Conservation (phyloP, 2,797 vertebrate species). For the Melanotaenia pygmaea region DNA sequence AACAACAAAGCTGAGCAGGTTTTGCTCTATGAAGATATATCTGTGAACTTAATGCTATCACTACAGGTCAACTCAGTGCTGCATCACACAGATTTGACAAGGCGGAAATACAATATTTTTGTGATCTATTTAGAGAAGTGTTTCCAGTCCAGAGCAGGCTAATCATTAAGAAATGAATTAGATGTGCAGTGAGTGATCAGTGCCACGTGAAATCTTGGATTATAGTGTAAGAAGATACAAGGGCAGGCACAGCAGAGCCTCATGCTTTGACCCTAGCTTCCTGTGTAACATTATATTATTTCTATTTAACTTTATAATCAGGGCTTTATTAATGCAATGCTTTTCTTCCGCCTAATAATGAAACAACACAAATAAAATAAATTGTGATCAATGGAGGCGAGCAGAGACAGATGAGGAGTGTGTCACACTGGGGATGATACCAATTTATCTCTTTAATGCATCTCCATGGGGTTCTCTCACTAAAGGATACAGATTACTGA, state of each 20-base stretch:
- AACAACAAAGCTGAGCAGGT: slow-evolving; percentile 11
- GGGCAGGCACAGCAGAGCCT: slow-evolving; percentile 58
- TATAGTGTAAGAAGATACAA: slow-evolving; percentile 74
- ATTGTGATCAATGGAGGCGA: slow-evolving; percentile 87
- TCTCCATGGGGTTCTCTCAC: slow-evolving; percentile 87
- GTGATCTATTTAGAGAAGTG: slow-evolving; percentile 66
- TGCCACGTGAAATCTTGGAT: slow-evolving; percentile 61
- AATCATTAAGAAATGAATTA: slow-evolving; percentile 81
- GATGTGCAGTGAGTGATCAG: slow-evolving; percentile 71
- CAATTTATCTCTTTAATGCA: slow-evolving; percentile 91
- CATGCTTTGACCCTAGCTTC: slow-evolving; percentile 69
- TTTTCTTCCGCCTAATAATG: slow-evolving; percentile 86
- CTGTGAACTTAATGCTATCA: slow-evolving; percentile 19
- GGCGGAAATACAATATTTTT: slow-evolving; percentile 59
- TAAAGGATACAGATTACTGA: slow-evolving; percentile 87
- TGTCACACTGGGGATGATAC: slow-evolving; percentile 86
- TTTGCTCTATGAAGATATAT: slow-evolving; percentile 11
- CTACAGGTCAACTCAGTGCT: slow-evolving; percentile 33
- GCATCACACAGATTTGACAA: slow-evolving; percentile 43
- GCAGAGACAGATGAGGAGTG: slow-evolving; percentile 87
- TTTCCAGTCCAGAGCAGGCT: slow-evolving; percentile 54
- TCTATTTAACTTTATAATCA: slow-evolving; percentile 85
- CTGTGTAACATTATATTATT: slow-evolving; percentile 78
- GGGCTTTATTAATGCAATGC: slow-evolving; percentile 86
- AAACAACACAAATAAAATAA: slow-evolving; percentile 89